These are phyloP conservation scores for Mastomys coucha DNA, from an alignment of 2,113 vertebrate genomes.

Conservation along the genomic window DNA sequence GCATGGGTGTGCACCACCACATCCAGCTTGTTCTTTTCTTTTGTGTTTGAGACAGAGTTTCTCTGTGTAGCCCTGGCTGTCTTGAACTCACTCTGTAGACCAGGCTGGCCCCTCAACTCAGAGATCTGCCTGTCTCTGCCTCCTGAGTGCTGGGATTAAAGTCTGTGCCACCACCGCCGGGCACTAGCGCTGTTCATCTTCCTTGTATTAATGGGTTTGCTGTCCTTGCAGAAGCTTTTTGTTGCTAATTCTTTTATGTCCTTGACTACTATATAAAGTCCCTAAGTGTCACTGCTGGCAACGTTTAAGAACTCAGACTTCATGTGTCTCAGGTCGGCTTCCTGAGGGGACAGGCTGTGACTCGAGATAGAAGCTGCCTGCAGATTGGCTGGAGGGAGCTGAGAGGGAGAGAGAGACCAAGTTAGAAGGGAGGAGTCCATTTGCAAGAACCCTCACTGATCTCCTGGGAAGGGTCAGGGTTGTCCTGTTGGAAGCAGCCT, in stretches of 20 bases:
- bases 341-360: neutral
- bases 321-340: neutral
- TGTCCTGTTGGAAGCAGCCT: neutral
- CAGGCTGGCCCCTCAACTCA: neutral
- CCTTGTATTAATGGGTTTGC: neutral
- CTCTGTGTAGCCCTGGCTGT: neutral
- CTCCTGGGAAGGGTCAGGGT: neutral
- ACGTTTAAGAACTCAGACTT: neutral
- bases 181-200: neutral
- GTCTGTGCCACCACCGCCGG: rapidly evolving
- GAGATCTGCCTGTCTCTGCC: neutral
- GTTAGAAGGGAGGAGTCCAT: neutral
- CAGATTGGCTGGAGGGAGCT: neutral
- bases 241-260: neutral
- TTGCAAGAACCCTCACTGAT: neutral
- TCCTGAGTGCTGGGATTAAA: neutral
- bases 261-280: neutral
- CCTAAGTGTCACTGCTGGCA: neutral
- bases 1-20: neutral
- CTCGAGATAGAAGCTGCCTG: neutral
- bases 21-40: neutral
- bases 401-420: neutral
- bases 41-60: neutral
- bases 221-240: neutral
- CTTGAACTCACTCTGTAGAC: neutral